These are phyloP conservation scores for Iselma pallidipennis DNA, from an alignment of 2,888 invertebrate species.

Conservation along the genomic window DNA sequence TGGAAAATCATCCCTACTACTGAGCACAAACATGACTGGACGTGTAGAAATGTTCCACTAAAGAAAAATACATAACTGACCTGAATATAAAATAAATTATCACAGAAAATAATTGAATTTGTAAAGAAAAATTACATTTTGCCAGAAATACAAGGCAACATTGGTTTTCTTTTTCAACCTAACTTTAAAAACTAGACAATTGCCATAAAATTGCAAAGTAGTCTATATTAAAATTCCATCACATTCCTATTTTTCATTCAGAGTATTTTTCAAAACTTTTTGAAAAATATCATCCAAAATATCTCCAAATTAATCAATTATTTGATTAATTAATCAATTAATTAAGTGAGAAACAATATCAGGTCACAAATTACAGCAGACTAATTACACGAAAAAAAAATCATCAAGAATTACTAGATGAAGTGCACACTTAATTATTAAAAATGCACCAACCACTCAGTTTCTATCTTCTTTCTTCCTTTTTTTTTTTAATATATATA, in stretches of 20 bases:
- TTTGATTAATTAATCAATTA: too few relatives aligned
- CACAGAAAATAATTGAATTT: slow-evolving; percentile 15
- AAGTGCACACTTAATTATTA: slow-evolving; percentile 16
- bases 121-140: slow-evolving; percentile 7
- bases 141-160: slow-evolving; percentile 29
- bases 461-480: background rate
- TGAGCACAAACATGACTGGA: too few relatives aligned
- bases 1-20: too few relatives aligned
- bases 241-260: background rate
- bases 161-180: slow-evolving; percentile 12
- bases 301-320: background rate
- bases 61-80: too few relatives aligned
- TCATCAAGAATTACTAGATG: background rate
- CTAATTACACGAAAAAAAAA: too few relatives aligned
- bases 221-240: background rate
- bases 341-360: slow-evolving; percentile 7
- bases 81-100: slow-evolving; percentile 14
- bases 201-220: background rate
- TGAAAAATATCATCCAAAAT: background rate
- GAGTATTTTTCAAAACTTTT: background rate
- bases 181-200: background rate
- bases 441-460: background rate
- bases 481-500: too few relatives aligned
- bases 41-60: too few relatives aligned
- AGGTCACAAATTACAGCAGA: slow-evolving; percentile 22